Base-by-base conservation (phyloP, 2,888 invertebrate genomes). In the Acutogordius australiensis region DNA sequence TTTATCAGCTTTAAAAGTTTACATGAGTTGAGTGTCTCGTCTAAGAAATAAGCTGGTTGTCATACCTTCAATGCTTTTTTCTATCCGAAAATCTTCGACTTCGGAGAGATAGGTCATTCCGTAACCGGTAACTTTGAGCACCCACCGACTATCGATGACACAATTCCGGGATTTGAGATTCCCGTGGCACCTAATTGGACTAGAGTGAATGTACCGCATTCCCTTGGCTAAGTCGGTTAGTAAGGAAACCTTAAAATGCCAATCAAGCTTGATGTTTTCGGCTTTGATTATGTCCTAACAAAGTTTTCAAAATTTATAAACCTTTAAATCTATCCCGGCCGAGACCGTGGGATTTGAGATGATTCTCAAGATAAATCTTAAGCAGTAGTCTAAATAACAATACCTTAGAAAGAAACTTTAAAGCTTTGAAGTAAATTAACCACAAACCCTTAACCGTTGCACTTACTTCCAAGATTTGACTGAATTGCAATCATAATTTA, bases 141-240 rank as follows among this genome's bases (percentile, higher is more conserved):
- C 86, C 88, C 88, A 91, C 64, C 90, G 79, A 61, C 86, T 82
- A 73, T 91, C 90, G 62, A 91, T 86, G 56, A 86, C 82, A 73
- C 88, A 88, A 74, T 85, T 86, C 63, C 84, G 77, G 56, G 87
- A 88, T 2, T 82, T 80, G 60, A 90, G 76, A 65, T 80, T 80
- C 44, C 87, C 88, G 72, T 90, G 88, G 63, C 80, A 78, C 65
- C 82, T 79, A 66, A 85, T 76, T 21, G 83, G 78, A 27, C 82
- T 80, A 51, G 80, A 77, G 73, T 91, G 90, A 60, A 91, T 74
- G 71, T 84, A 86, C 66, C 82, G 80, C 80, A 88, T 82, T 57
- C 87, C 90, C 79, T 82, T 77, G 65, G 87, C 85, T 63, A 90
- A 76, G 74, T 90, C 90, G 8, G 87, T 87, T 59, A 90, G 77